These are phyloP conservation scores for Loris lydekkerianus DNA, from an alignment of 2,797 vertebrate genomes.

Conservation along the genomic window DNA sequence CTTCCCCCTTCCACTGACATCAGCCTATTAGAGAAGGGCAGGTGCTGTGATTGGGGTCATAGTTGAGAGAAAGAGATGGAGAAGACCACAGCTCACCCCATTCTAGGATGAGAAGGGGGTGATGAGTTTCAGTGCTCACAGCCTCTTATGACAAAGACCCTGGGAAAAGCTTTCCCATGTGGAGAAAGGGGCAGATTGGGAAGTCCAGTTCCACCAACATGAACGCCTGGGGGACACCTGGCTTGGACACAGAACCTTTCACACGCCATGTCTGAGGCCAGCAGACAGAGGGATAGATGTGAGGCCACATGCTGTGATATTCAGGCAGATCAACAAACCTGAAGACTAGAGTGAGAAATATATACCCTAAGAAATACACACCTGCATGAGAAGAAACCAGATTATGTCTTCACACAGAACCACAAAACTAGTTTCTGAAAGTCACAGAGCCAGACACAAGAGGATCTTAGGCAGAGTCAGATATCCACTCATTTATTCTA, in stretches of 20 bases:
- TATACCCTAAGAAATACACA: background rate
- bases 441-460: background rate
- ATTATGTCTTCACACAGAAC: background rate
- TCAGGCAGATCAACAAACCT: background rate
- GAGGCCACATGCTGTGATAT: background rate
- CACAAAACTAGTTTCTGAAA: slow-evolving; percentile 28
- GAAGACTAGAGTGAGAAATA: background rate
- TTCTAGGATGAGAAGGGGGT: slow-evolving; percentile 51
- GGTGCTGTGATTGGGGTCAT: slow-evolving; percentile 80
- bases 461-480: background rate
- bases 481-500: background rate
- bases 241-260: background rate
- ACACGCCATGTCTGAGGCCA: background rate
- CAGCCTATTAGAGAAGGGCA: slow-evolving; percentile 81
- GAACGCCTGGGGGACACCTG: background rate
- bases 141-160: background rate
- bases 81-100: slow-evolving; percentile 60
- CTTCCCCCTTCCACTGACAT: slow-evolving; percentile 66
- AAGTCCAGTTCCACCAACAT: background rate
- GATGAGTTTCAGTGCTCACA: slow-evolving; percentile 34
- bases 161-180: background rate
- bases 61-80: slow-evolving; percentile 48
- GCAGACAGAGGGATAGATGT: background rate
- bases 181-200: background rate
- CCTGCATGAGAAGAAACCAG: background rate